Conservation (phyloP, 1,140 invertebrate genomes). For the Phocides pigmalion region DNA sequence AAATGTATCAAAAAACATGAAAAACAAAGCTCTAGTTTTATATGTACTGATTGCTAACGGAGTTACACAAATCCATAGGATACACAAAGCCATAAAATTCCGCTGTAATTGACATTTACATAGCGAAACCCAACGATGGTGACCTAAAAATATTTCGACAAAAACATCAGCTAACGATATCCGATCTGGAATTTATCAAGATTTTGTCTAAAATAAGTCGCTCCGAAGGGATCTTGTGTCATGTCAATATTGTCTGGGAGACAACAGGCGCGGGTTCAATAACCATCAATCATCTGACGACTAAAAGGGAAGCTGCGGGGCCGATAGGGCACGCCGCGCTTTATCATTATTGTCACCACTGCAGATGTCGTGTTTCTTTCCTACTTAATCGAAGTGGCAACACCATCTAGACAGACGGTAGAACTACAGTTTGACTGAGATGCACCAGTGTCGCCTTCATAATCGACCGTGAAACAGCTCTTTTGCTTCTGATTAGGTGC, state of each 20-base stretch:
- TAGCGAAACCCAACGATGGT: too few relatives aligned
- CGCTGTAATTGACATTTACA: too few relatives aligned
- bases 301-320: constrained; percentile 26
- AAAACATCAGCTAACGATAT: constrained; percentile 5
- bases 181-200: neutral
- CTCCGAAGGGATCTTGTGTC: constrained; percentile 17
- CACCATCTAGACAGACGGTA: too few relatives aligned
- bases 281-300: constrained; percentile 32
- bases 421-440: too few relatives aligned
- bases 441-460: too few relatives aligned
- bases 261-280: constrained; percentile 32
- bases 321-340: constrained; percentile 29
- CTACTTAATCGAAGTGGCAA: neutral
- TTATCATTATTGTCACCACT: constrained; percentile 12
- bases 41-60: too few relatives aligned
- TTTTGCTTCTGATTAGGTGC: too few relatives aligned
- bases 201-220: constrained; percentile 27
- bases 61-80: too few relatives aligned
- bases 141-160: neutral
- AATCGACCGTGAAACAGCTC: too few relatives aligned
- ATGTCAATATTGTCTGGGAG: constrained; percentile 32
- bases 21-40: too few relatives aligned
- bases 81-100: too few relatives aligned
- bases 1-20: too few relatives aligned
- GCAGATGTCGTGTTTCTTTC: neutral